Base-by-base conservation (phyloP, 2,888 invertebrate species). In the Drosophila kuntzei region DNA sequence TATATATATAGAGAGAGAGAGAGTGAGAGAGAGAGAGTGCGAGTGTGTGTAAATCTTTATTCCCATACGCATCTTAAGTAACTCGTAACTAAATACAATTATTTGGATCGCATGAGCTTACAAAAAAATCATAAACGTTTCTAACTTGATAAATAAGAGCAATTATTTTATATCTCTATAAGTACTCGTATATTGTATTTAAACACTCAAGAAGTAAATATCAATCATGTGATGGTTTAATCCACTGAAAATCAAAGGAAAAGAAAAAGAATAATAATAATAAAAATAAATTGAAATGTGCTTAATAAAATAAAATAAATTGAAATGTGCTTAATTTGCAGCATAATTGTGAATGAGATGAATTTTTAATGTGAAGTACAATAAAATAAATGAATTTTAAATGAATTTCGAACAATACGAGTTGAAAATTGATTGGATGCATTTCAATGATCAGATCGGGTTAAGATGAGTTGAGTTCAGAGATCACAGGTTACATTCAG, bases 211-310 rank as follows among this genome's bases (percentile, higher is more conserved):
- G 1, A 46, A 41, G n/a, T n/a, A 29, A 25, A 37, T 32, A 32
- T 36, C 18, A 37, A 29, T 43, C 37, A 34, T 9, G 7, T 37
- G 50, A 55, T 37, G 46, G 8, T 55, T 66, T 51, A 66, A 43
- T 51, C 67, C 73, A 66, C 71, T 71, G 67, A 22, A 71, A 66
- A 62, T 39, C 20, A 49, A 67, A 27, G 20, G 3, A 32, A 14
- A 59, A 3, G 43, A 14, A 16, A 18, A 32, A 25, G 29, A 36
- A 32, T 4, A 12, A 12, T 8, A 8, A 54, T 0, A 18, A 9
- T 8, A 22, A 27, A 18, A 46, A 9, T 18, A 5, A 37, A 46
- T 41, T 49, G 12, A n/a, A 46, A 3, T 25, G 9, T 49, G 36
- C 50, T 14, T 7, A 32, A 25, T n/a, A 12, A 16, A 49, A 36